A percentile compares a stretch with the other conserved stretches of the same genome.
Evolutionary conservation across 30 jellyfish, hydroid and myxozoan species (phyloP).

Genomic region (Phacellophora camtschatica): DNA sequence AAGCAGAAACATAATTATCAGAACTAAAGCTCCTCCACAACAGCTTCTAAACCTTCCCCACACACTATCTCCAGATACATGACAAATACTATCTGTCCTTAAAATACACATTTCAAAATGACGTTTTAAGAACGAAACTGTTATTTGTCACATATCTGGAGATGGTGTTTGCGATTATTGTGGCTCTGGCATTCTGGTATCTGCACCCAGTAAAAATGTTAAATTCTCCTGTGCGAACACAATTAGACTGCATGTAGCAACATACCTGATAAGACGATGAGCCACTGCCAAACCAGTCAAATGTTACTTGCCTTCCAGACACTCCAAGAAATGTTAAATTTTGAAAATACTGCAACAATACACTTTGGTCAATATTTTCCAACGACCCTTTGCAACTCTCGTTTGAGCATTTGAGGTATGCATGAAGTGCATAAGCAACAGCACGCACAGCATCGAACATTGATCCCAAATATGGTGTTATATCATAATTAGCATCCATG

Average conservation of each 20-base stretch:
- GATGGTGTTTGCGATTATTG: too few relatives aligned
- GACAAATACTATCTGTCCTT: too few relatives aligned
- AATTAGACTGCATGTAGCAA: too few relatives aligned
- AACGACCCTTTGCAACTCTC: not conserved
- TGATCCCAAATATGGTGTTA: conserved; percentile 60
- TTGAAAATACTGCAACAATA: conserved; percentile 6
- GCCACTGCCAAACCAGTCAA: conserved; percentile 57
- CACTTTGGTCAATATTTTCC: not conserved
- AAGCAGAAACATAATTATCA: too few relatives aligned
- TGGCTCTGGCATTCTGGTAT: too few relatives aligned
- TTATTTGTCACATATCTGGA: too few relatives aligned
- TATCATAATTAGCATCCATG: conserved; percentile 6
- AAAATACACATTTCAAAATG: too few relatives aligned
- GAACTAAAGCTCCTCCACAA: too few relatives aligned
- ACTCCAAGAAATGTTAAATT: conserved; percentile 27
- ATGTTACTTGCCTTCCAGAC: conserved; percentile 30
- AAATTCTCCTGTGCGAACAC: not conserved
- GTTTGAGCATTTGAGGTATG: conserved; percentile 33
- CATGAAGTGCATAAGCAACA: conserved; percentile 79
- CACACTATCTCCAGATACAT: too few relatives aligned
- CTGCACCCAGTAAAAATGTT: too few relatives aligned
- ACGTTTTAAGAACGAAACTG: too few relatives aligned
- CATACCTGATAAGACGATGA: conserved; percentile 34
- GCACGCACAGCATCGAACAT: conserved; percentile 90
- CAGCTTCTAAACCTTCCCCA: too few relatives aligned